Conservation (phyloP, 2,797 vertebrate genomes). For the Aplochiton taeniatus region DNA sequence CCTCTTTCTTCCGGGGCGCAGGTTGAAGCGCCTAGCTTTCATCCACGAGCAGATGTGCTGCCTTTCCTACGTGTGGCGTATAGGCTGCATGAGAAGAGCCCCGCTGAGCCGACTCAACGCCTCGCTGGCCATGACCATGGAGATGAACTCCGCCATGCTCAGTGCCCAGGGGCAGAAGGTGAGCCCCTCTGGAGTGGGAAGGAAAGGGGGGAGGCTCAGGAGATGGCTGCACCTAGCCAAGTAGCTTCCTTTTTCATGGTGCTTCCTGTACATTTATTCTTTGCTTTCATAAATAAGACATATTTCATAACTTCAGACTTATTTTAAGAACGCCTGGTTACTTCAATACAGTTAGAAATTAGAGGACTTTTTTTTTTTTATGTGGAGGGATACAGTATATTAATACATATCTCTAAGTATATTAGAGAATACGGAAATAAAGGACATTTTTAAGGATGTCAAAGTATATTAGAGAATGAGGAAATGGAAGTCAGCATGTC, state of each 20-base stretch:
- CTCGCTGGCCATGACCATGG: constrained; percentile 24
- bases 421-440: too few species aligned
- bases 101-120: constrained; percentile 7
- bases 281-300: too few species aligned
- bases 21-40: constrained; percentile 12
- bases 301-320: too few species aligned
- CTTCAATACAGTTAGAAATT: too few species aligned
- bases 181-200: neutral
- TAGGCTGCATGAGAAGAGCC: constrained; percentile 8
- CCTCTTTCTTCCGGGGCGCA: neutral
- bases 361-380: too few species aligned
- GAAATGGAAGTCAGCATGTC: too few species aligned
- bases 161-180: constrained; percentile 23
- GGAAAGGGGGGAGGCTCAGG: neutral
- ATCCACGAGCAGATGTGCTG: constrained; percentile 27
- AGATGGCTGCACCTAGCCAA: neutral
- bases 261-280: too few species aligned
- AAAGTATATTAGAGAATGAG: too few species aligned
- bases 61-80: constrained; percentile 32
- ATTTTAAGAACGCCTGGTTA: too few species aligned
- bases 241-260: neutral
- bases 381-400: too few species aligned
- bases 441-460: too few species aligned
- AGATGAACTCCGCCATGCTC: constrained; percentile 12
- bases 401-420: too few species aligned